phyloP scores from a whole-genome alignment of 2,797 vertebrate genomes.

The Notamacropus eugenii region DNA sequence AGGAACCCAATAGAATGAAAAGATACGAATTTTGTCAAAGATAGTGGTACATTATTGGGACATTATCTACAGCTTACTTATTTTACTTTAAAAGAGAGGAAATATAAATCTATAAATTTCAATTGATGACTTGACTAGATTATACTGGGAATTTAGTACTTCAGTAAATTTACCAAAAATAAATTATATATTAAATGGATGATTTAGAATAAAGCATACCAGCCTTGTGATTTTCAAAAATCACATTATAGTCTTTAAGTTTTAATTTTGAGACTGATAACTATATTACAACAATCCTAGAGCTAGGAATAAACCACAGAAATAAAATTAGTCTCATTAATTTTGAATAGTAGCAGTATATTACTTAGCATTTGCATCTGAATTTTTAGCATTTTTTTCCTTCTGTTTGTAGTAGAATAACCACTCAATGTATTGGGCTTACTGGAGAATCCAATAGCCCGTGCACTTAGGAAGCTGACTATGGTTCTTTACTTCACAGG shows the following conservation, averaged over 20 bases:
- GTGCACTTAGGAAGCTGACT: neutral
- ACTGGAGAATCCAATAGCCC: neutral
- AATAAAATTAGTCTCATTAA: conserved; percentile 50
- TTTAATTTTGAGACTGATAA: conserved; percentile 64
- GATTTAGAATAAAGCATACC: conserved; percentile 55
- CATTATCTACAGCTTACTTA: neutral
- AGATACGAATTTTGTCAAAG: conserved; percentile 41
- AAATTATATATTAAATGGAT: conserved; percentile 51
- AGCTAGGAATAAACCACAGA: conserved; percentile 42
- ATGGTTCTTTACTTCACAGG: neutral
- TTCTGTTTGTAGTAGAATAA: neutral
- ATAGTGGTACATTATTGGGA: neutral
- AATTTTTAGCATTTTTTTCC: conserved; percentile 30
- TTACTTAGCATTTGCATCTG: conserved; percentile 52
- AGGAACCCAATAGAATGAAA: neutral
- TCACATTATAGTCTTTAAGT: conserved; percentile 54
- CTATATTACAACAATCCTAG: conserved; percentile 30
- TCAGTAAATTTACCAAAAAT: conserved; percentile 55
- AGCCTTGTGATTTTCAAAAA: conserved; percentile 53
- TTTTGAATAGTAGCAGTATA: conserved; percentile 57
- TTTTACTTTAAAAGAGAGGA: conserved; percentile 55
- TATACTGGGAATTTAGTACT: conserved; percentile 56
- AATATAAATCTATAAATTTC: conserved; percentile 54
- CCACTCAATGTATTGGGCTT: neutral
- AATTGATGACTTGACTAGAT: conserved; percentile 56